Evolutionary conservation across 2,113 vertebrate genomes (phyloP).

Genomic region (Columba janthina): DNA sequence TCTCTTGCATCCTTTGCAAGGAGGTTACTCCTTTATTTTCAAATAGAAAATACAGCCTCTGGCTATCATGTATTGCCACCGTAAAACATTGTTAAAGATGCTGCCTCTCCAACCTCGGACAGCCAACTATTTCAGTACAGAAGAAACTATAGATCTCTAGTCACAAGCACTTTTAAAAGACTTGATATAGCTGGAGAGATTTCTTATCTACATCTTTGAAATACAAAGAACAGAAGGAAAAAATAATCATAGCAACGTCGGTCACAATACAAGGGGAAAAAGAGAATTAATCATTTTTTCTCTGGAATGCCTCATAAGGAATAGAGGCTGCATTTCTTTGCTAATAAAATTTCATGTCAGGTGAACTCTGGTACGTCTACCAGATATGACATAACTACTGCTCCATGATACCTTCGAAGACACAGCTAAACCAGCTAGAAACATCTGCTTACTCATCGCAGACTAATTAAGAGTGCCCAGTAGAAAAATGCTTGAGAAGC

Average conservation of each 20-base stretch:
- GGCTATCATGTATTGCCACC: background rate
- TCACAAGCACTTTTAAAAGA: background rate
- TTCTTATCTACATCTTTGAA: background rate
- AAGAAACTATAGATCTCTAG: background rate
- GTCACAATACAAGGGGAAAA: background rate
- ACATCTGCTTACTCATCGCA: background rate
- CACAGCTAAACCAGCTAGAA: background rate
- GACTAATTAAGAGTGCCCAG: background rate
- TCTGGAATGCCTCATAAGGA: background rate
- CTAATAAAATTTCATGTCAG: background rate
- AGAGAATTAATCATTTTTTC: background rate
- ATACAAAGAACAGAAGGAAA: background rate
- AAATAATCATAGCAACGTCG: background rate
- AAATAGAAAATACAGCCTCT: background rate
- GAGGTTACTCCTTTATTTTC: background rate
- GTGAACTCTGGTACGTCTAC: background rate
- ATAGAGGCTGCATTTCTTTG: background rate
- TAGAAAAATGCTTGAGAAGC: background rate
- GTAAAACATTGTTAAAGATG: background rate
- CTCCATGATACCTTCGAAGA: background rate
- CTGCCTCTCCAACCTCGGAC: background rate
- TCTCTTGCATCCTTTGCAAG: background rate
- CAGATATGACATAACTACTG: rapidly evolving
- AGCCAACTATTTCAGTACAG: rapidly evolving
- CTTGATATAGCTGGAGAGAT: background rate